phyloP scores from a whole-genome alignment of 2,888 invertebrate species.

The Nomada fucata region DNA sequence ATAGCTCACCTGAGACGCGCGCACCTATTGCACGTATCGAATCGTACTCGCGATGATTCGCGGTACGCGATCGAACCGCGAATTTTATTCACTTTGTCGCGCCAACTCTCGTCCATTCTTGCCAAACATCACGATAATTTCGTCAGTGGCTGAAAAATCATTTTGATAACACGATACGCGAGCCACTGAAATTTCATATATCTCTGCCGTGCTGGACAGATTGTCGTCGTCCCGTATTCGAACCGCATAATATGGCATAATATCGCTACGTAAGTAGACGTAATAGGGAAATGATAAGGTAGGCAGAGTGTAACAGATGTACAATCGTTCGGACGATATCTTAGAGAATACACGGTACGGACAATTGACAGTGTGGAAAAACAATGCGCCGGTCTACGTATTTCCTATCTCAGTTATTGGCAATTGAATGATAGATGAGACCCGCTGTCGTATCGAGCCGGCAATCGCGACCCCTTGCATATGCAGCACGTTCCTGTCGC shows the following conservation, averaged over 20 bases:
- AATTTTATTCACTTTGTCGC: slow-evolving; percentile 31
- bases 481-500: neutral
- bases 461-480: slow-evolving; percentile 27
- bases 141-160: neutral
- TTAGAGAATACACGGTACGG: slow-evolving; percentile 5
- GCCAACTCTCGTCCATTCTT: slow-evolving; percentile 11
- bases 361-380: neutral
- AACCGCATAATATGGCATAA: neutral
- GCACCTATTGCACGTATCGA: slow-evolving; percentile 58
- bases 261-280: neutral
- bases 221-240: too few species aligned
- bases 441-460: neutral
- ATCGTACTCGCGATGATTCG: slow-evolving; percentile 47
- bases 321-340: slow-evolving; percentile 19
- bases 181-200: too few species aligned
- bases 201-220: too few species aligned
- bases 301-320: neutral
- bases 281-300: slow-evolving; percentile 50
- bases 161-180: neutral
- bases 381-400: neutral
- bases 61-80: slow-evolving; percentile 37
- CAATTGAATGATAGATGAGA: neutral
- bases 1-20: slow-evolving; percentile 76
- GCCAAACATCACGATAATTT: neutral
- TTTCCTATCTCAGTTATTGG: too few species aligned